phyloP scores from a whole-genome alignment of 2,113 vertebrate species.

The Alectura lathami region DNA sequence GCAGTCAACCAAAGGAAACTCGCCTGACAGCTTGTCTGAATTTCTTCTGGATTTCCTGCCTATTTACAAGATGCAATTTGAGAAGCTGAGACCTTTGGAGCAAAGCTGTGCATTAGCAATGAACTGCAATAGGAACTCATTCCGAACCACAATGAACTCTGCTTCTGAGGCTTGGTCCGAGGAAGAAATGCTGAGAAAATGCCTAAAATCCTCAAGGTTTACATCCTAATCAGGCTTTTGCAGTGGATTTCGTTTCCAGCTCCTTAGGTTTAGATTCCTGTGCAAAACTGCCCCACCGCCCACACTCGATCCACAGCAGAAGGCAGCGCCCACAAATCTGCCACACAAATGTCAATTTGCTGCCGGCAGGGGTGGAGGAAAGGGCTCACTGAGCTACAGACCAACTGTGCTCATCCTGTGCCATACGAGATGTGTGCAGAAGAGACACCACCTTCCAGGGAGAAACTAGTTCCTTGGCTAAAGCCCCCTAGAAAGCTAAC shows the following conservation, averaged over 20 bases:
- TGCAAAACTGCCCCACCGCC: constrained; percentile 23
- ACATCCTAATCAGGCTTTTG: background rate
- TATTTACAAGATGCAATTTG: constrained; percentile 47
- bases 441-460: background rate
- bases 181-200: background rate
- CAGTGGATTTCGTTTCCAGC: background rate
- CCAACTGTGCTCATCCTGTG: background rate
- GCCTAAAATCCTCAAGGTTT: background rate
- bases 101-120: constrained; percentile 19
- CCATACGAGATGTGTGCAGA: background rate
- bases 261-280: background rate
- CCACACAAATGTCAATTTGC: constrained; percentile 55
- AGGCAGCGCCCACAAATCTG: background rate
- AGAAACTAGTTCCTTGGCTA: background rate
- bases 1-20: constrained; percentile 35
- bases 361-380: background rate
- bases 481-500: background rate
- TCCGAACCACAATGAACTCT: background rate
- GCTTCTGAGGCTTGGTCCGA: background rate
- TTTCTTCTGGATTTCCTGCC: constrained; percentile 42
- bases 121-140: background rate
- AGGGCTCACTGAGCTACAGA: constrained; percentile 20
- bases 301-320: background rate
- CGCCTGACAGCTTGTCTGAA: constrained; percentile 51
- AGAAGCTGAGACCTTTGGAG: constrained; percentile 26